These are phyloP conservation scores for Megastigmus dorsalis DNA, from an alignment of 2,888 invertebrate species.

Conservation along the genomic window DNA sequence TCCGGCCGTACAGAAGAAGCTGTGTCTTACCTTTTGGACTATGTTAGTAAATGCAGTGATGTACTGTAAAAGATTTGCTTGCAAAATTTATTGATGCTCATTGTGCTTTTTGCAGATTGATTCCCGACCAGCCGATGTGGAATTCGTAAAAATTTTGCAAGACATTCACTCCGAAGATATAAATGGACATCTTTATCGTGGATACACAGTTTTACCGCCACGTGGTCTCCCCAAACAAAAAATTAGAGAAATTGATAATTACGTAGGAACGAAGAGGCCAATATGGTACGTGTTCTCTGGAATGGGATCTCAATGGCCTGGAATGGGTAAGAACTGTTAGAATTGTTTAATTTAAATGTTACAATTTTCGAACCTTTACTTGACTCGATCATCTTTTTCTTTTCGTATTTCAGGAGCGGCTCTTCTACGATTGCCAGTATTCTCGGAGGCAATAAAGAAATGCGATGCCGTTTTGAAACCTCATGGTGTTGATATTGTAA, in stretches of 20 bases:
- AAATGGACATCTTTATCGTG: conserved; percentile 83
- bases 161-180: conserved; percentile 77
- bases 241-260: conserved; percentile 72
- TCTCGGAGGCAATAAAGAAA: conserved; percentile 79
- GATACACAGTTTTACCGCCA: conserved; percentile 79
- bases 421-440: conserved; percentile 81
- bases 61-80: too few relatives aligned
- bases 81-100: too few relatives aligned
- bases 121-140: conserved; percentile 78
- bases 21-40: conserved; percentile 80
- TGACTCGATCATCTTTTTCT: too few relatives aligned
- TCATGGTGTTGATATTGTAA: conserved; percentile 79
- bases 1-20: conserved; percentile 88
- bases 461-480: conserved; percentile 78
- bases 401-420: too few relatives aligned
- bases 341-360: conserved; percentile 60
- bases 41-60: too few relatives aligned
- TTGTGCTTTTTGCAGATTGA: conserved; percentile 53
- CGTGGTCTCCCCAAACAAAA: conserved; percentile 28
- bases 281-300: conserved; percentile 94
- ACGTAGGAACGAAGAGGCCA: conserved; percentile 79
- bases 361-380: too few relatives aligned
- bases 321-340: conserved; percentile 79
- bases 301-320: conserved; percentile 92
- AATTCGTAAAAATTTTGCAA: conserved; percentile 78